phyloP scores from a whole-genome alignment of 2,888 invertebrate species.

The Magallana nippona region DNA sequence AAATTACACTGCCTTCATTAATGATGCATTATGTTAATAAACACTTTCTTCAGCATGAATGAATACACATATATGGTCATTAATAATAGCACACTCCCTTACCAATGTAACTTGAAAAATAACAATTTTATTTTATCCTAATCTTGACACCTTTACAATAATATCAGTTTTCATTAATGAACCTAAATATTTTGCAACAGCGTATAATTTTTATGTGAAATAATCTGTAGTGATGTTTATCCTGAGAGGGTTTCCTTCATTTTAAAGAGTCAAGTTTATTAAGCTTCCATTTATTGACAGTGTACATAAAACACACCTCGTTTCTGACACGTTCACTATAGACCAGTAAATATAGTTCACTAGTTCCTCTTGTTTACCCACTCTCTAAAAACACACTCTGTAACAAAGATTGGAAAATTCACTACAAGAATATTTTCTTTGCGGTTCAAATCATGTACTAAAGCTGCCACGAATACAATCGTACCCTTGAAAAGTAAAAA shows the following conservation, averaged over 20 bases:
- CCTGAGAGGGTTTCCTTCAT: neutral
- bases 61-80: neutral
- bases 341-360: neutral
- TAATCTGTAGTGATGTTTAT: neutral
- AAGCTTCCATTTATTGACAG: neutral
- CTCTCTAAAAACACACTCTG: neutral
- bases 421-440: neutral
- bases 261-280: slow-evolving; percentile 10
- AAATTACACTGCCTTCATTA: no score
- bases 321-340: slow-evolving; percentile 16
- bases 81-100: neutral
- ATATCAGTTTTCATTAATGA: neutral
- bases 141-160: no score
- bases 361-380: neutral
- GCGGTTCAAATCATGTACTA: slow-evolving; percentile 13
- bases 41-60: neutral
- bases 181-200: neutral
- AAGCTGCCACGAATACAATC: neutral
- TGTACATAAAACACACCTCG: slow-evolving; percentile 22
- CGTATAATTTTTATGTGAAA: neutral
- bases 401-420: neutral
- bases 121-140: no score
- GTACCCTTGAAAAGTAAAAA: neutral
- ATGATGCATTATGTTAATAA: no score
- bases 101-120: no score